Evolutionary conservation across 2,888 invertebrate species (phyloP), one percentile per base, ranked within the genome.

Genomic region (Megastigmus dorsalis): DNA sequence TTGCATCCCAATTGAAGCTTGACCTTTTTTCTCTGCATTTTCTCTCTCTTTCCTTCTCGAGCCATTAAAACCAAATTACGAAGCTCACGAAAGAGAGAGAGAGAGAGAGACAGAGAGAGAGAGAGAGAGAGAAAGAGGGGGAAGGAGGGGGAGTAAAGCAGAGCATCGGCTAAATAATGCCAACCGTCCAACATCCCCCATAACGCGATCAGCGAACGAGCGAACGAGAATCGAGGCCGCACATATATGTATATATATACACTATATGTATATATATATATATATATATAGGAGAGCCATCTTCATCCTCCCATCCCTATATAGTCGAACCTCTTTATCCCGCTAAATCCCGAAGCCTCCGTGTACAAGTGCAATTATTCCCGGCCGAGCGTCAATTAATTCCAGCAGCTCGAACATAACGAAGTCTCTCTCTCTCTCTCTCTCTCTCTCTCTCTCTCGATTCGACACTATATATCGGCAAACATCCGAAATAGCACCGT

Each of bases 281-380:
- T n/a, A n/a, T n/a, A n/a, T n/a, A n/a, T n/a, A n/a, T n/a, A n/a
- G n/a, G 15, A 20, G n/a, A 38, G 55, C 48, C 59, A 68, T 59
- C 59, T 68, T 68, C 38, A 38, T 26, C 36, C 48, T 26, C 36
- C 48, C 23, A 13, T 20, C 10, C 36, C 57, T n/a, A n/a, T n/a
- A n/a, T n/a, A n/a, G 55, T 7, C 33, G 60, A 60, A 23, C 60
- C 69, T 68, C 68, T 68, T 68, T 59, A 68, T 68, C 68, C n/a
- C 60, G 41, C 41, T 60, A 69, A 69, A 69, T 69, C 60, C 69
- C 23, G n/a, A n/a, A 15, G 2, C 33, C 57, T n/a, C 48, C 36
- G 36, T 52, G 50, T 59, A 52, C 69, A 57, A 63, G 63, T 71
- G 54, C 55, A 71, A 71, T 71, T 71, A 71, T 71, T 71, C 63